Conservation (phyloP, 2,797 vertebrate genomes). For the Pangasius sanitwongsei region DNA sequence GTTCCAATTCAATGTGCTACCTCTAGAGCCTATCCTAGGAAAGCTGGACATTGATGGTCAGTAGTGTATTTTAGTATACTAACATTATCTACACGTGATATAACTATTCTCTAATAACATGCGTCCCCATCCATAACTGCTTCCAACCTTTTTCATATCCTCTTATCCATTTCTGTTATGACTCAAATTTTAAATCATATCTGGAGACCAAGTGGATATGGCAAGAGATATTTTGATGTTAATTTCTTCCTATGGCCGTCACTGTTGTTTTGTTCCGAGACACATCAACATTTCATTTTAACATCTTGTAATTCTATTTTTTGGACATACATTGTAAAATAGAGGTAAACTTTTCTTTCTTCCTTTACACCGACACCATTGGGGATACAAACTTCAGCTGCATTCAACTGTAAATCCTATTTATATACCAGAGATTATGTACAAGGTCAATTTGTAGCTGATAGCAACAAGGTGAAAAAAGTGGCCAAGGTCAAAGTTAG, state of each 20-base stretch:
- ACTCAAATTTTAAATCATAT: neutral
- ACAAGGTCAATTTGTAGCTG: neutral
- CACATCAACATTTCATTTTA: neutral
- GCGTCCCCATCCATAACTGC: neutral
- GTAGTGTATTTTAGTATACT: neutral
- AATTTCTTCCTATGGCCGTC: neutral
- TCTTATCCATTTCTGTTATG: neutral
- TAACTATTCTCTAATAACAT: neutral
- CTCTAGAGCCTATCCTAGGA: neutral
- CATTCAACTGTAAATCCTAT: neutral
- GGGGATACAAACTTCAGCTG: neutral
- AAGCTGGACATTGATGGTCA: neutral
- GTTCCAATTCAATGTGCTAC: neutral
- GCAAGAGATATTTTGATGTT: neutral
- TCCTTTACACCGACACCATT: neutral
- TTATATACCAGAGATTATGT: neutral
- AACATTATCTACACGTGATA: neutral
- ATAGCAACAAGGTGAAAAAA: neutral
- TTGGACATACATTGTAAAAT: neutral
- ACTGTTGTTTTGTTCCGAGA: neutral
- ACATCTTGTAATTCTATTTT: neutral
- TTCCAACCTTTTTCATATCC: neutral
- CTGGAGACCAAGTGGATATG: neutral
- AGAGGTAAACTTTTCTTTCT: neutral
- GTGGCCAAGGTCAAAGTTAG: neutral